phyloP scores from a whole-genome alignment of 2,888 invertebrate genomes.

The Dolomedes plantarius region DNA sequence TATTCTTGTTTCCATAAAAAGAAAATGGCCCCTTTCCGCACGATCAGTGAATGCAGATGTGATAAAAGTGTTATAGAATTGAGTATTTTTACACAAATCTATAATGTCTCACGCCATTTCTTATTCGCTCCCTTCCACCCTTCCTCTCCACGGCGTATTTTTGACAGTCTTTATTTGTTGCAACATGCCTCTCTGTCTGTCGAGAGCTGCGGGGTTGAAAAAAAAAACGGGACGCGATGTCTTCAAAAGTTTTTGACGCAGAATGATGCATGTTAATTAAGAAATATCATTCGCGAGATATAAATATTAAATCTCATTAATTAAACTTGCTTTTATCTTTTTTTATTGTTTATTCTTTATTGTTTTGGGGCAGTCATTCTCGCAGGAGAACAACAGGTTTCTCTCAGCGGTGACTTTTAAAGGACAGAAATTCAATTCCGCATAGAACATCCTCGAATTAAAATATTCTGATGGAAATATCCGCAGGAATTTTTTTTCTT shows the following conservation, averaged over 20 bases:
- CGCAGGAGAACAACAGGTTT: not conserved
- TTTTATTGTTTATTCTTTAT: not conserved
- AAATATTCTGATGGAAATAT: too few species aligned
- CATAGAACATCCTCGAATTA: not conserved
- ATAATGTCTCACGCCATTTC: slow-evolving; percentile 3
- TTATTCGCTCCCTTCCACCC: not conserved
- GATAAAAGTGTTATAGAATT: slow-evolving; percentile 16
- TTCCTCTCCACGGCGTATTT: not conserved
- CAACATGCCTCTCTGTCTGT: not conserved
- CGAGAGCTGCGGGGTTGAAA: not conserved
- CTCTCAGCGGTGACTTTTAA: not conserved
- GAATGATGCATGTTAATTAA: not conserved
- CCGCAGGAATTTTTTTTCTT: too few species aligned
- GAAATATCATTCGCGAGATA: not conserved
- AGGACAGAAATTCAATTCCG: not conserved
- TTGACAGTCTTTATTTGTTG: slow-evolving; percentile 10
- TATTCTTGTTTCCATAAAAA: not conserved
- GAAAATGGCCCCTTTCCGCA: not conserved
- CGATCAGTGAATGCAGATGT: slow-evolving; percentile 5
- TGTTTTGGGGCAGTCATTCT: not conserved
- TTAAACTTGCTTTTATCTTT: not conserved
- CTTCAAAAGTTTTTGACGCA: not conserved
- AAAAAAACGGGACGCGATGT: not conserved
- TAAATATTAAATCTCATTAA: slow-evolving; percentile 5
- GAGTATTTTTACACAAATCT: slow-evolving; percentile 14